Evolutionary conservation across 1,140 invertebrate genomes (phyloP), one percentile per base, ranked within the genome.

Genomic region (Drosophila setifemur): DNA sequence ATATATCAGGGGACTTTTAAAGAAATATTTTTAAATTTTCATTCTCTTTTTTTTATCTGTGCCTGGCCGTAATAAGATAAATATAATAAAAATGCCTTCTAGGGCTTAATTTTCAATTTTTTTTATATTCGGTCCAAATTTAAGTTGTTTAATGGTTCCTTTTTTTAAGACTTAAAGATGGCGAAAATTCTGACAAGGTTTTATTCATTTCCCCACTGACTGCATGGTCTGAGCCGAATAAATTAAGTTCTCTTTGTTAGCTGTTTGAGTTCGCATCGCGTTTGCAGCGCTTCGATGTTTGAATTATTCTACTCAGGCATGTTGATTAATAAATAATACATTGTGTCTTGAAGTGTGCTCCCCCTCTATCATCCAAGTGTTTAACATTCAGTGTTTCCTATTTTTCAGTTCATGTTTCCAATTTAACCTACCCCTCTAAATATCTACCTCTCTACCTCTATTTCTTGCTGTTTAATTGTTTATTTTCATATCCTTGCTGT

Each of bases 301-400:
- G 14, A 44, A 29, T 25, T 19, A 28, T 21, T 31, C 12, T 0
- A 35, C 71, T 45, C 35, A 42, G 72, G 77, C 78, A 82, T 81
- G 77, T 35, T 18, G 29, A 42, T 57, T 55, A 1, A 28, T 58
- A 26, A 43, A 39, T 43, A 28, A 31, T 50, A 31, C 63, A 35
- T 67, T 85, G 50, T 85, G 79, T 78, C 70, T 83, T 71, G 76
- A 57, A 35, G 54, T 58, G 42, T 75, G 71, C 67, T 72, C 44
- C 33, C 28, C 26, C 29, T 68, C 39, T 44, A 23, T 29, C 23
- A 35, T 54, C 29, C 45, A 44, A 48, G 42, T 63, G 64, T 61
- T 61, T 47, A 45, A 35, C 26, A 19, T 42, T 58, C 52, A 61
- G 11, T 58, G 57, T 43, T 14, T 61, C 21, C 50, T 25, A 25